phyloP scores from a whole-genome alignment of 1,140 invertebrate species.

The Drosophila kanapiae region DNA sequence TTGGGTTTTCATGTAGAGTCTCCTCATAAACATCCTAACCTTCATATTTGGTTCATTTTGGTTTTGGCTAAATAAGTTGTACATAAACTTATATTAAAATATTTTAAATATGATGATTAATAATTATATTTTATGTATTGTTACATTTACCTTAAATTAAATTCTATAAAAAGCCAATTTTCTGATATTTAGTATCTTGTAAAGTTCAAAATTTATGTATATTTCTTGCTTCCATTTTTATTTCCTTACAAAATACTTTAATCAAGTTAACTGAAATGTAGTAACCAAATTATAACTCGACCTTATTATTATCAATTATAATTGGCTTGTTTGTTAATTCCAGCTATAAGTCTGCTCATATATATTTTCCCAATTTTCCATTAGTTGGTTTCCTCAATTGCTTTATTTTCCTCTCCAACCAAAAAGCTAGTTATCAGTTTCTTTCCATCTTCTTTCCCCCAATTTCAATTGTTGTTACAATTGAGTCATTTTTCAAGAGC shows the following conservation, averaged over 20 bases:
- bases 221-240: not conserved
- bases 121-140: not conserved
- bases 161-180: no score
- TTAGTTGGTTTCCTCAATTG: conserved; percentile 24
- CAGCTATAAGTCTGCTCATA: not conserved
- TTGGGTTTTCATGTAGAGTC: conserved; percentile 52
- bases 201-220: not conserved
- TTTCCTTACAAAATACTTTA: not conserved
- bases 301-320: conserved; percentile 1
- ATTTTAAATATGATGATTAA: conserved; percentile 6
- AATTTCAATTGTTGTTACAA: conserved; percentile 43
- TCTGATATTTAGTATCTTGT: not conserved
- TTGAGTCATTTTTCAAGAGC: conserved; percentile 41
- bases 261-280: not conserved
- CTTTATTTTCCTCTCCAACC: not conserved
- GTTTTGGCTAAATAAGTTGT: conserved; percentile 50
- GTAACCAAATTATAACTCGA: not conserved
- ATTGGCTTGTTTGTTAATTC: no score
- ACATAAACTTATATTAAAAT: conserved; percentile 5
- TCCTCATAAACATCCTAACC: conserved; percentile 39
- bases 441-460: conserved; percentile 12
- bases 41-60: conserved; percentile 46
- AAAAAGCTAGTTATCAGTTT: conserved; percentile 27
- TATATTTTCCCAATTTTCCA: conserved; percentile 21
- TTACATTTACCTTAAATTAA: no score